Percentiles rank a stretch among this genome's conserved stretches.
Conservation (phyloP, 2,888 invertebrate genomes). For the Timema cristinae region DNA sequence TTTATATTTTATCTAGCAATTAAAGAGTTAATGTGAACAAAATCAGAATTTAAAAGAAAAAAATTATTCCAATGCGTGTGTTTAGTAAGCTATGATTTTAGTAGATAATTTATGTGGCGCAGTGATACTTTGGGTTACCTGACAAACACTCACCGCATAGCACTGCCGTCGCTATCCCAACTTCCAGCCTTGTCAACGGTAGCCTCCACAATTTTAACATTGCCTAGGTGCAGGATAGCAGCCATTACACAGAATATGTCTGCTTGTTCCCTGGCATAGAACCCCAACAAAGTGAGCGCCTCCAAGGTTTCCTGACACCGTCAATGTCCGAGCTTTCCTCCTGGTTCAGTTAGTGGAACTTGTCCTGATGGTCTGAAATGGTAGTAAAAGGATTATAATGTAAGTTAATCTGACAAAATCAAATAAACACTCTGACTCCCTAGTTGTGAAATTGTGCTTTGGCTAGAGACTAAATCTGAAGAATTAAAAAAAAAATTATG, state of each 20-base stretch:
- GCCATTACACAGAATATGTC: slow-evolving; percentile 84
- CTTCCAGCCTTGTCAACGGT: slow-evolving; percentile 52
- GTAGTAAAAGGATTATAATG: not conserved
- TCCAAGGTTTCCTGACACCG: slow-evolving; percentile 74
- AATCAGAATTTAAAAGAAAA: too few species aligned
- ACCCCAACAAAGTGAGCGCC: slow-evolving; percentile 76
- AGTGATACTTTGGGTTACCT: not conserved
- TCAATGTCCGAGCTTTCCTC: slow-evolving; percentile 79
- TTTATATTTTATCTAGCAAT: too few species aligned
- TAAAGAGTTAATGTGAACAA: too few species aligned
- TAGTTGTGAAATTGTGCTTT: too few species aligned
- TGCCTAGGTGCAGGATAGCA: slow-evolving; percentile 89
- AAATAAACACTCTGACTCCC: not conserved
- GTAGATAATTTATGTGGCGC: not conserved
- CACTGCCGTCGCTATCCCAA: slow-evolving; percentile 62
- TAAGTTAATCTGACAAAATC: not conserved
- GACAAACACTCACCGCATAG: slow-evolving; percentile 54
- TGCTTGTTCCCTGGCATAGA: slow-evolving; percentile 67
- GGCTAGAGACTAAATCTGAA: too few species aligned
- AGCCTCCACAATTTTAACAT: slow-evolving; percentile 58
- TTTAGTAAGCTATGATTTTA: not conserved
- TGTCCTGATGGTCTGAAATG: slow-evolving; percentile 65
- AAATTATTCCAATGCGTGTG: too few species aligned
- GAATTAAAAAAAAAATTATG: too few species aligned
- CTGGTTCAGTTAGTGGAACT: slow-evolving; percentile 76